Evolutionary conservation across 2,113 vertebrate genomes (phyloP).

Genomic region (Tricholaema leucomelas): DNA sequence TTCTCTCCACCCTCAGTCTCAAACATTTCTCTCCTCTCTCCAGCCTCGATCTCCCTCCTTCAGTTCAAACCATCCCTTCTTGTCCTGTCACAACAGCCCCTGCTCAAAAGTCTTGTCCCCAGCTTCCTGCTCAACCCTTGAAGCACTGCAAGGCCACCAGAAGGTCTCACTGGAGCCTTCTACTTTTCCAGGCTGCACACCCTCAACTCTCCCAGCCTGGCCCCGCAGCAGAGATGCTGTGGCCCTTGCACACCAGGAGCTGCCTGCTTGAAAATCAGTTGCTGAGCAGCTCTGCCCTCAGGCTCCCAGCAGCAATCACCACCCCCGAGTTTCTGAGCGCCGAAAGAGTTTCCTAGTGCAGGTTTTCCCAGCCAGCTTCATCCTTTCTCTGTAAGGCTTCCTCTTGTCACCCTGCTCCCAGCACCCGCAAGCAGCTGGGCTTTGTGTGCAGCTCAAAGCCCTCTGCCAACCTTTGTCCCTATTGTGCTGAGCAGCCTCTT

Average conservation of each 20-base stretch:
- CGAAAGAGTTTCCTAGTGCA: neutral
- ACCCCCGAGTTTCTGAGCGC: neutral
- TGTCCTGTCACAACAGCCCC: too few relatives aligned
- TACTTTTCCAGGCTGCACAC: too few relatives aligned
- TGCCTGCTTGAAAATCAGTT: rapidly evolving
- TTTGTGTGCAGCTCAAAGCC: constrained; percentile 58
- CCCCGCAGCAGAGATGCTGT: too few relatives aligned
- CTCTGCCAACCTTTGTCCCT: constrained; percentile 42
- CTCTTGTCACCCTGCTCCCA: neutral
- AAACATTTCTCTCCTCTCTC: too few relatives aligned
- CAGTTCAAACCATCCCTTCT: too few relatives aligned
- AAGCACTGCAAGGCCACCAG: too few relatives aligned
- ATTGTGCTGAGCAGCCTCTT: constrained; percentile 33
- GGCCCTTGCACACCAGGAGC: neutral
- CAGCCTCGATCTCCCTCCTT: too few relatives aligned
- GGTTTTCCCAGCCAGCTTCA: neutral
- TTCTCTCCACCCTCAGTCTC: too few relatives aligned
- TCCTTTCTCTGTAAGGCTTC: constrained; percentile 51
- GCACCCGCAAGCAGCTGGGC: constrained; percentile 48
- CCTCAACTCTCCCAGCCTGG: too few relatives aligned
- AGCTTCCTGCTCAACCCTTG: too few relatives aligned
- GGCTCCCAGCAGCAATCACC: neutral
- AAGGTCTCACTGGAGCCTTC: too few relatives aligned
- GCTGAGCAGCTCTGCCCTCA: neutral
- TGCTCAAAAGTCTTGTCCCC: too few relatives aligned